Conservation (phyloP, 2,113 vertebrate species). For the Noctilio leporinus region DNA sequence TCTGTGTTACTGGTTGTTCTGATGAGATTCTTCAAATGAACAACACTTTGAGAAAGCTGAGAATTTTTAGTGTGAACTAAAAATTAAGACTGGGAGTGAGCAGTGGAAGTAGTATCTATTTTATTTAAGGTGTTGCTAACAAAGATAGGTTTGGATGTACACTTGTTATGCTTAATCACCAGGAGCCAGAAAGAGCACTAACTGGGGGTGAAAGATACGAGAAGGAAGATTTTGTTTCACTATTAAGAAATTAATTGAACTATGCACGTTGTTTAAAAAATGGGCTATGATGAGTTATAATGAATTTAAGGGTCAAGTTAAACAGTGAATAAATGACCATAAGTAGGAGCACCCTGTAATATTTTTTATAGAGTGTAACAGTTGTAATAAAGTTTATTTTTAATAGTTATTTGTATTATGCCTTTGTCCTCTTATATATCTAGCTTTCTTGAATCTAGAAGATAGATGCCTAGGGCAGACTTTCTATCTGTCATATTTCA, state of each 20-base stretch:
- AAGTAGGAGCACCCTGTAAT: not conserved
- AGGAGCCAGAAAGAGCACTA: not conserved
- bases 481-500: not conserved
- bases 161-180: not conserved
- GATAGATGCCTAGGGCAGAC: not conserved
- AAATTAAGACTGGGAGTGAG: not conserved
- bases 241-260: not conserved
- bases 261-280: not conserved
- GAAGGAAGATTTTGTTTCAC: not conserved
- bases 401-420: not conserved
- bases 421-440: not conserved
- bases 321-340: not conserved
- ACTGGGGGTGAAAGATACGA: not conserved
- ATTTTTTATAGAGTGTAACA: not conserved
- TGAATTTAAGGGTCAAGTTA: not conserved
- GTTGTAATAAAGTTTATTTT: not conserved
- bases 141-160: not conserved
- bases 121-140: not conserved
- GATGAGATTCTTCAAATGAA: not conserved
- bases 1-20: not conserved
- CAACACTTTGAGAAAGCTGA: not conserved
- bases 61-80: not conserved
- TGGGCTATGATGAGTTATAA: not conserved
- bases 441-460: not conserved
- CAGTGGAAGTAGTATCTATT: not conserved